Evolutionary conservation across 2,797 vertebrate genomes (phyloP), one percentile per base, ranked within the genome.

Genomic region (Pteropus rufus): DNA sequence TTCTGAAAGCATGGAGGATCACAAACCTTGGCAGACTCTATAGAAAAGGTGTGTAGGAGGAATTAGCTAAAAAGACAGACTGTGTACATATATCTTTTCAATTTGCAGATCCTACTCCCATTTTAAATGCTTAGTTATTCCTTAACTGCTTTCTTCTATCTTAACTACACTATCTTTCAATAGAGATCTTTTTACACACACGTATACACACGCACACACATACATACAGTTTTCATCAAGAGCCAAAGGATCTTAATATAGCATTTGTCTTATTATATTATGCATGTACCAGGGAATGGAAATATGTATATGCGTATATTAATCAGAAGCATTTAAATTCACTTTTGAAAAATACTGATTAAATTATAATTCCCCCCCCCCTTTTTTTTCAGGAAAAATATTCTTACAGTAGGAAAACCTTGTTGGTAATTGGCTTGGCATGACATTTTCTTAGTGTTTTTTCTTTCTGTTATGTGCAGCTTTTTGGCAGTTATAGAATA

Each of bases 391-490:
- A 95, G 93, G 96, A 56, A 69, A 44, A 97, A 93, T 97, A 96
- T 97, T 95, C 97, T 94, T 94, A 26, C 84, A 97, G 91, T 97
- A 97, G 97, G 97, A 97, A 98, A 98, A 44, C 89, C 83, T 95
- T 62, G 96, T 97, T 96, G 69, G 94, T 97, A 98, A 98, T 98
- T 98, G 97, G 93, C 87, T 98, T 98, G 97, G 95, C 91, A 92
- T 98, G 98, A 96, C 97, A 98, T 97, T 97, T 97, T 97, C 83
- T 77, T 89, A 93, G 88, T 93, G 12, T 95, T 94, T 91, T 96
- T 94, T 92, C 86, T 92, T 90, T 93, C 39, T 65, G 4, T 90
- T 2, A 23, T 73, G 80, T 87, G 19, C 52, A 95, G 97, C 91
- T 89, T 89, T 89, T 97, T 98, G 98, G 95, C 97, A 95, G 96